A percentile compares a stretch with the other conserved stretches of the same genome.
Conservation (phyloP, 1,140 invertebrate genomes). For the Periplaneta americana region DNA sequence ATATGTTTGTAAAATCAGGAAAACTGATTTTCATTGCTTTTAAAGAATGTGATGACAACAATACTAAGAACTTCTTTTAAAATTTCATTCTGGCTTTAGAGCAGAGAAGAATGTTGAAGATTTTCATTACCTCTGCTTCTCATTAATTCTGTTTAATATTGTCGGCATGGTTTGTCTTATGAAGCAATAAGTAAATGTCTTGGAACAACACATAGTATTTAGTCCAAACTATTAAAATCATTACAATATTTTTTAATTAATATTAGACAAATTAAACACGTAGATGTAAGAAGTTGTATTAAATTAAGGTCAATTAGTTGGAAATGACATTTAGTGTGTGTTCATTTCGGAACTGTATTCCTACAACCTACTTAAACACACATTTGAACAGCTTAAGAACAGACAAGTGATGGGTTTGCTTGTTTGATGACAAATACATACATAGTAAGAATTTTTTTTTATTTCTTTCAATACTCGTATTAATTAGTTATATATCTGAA, state of each 20-base stretch:
- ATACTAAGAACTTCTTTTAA: no score
- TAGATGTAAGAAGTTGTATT: neutral
- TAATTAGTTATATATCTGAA: neutral
- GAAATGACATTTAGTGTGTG: neutral
- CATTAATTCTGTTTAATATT: no score
- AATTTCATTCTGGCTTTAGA: no score
- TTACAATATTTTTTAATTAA: no score
- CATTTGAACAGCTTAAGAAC: neutral
- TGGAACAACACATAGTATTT: neutral
- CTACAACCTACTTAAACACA: neutral
- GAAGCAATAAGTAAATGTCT: neutral
- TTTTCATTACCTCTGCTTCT: no score
- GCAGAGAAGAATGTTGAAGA: no score
- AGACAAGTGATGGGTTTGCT: neutral
- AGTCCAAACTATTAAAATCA: neutral
- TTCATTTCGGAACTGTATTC: neutral
- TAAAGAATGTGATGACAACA: no score
- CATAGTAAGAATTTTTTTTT: neutral
- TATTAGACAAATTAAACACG: neutral
- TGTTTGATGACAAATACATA: neutral
- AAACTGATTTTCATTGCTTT: no score
- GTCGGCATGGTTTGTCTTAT: neutral
- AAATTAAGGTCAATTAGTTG: neutral
- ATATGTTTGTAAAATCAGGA: no score
- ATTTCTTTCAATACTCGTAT: neutral